A percentile compares a stretch with the other conserved stretches of the same genome.
phyloP scores from a whole-genome alignment of 2,797 vertebrate genomes.

The Pipistrellus kuhlii region DNA sequence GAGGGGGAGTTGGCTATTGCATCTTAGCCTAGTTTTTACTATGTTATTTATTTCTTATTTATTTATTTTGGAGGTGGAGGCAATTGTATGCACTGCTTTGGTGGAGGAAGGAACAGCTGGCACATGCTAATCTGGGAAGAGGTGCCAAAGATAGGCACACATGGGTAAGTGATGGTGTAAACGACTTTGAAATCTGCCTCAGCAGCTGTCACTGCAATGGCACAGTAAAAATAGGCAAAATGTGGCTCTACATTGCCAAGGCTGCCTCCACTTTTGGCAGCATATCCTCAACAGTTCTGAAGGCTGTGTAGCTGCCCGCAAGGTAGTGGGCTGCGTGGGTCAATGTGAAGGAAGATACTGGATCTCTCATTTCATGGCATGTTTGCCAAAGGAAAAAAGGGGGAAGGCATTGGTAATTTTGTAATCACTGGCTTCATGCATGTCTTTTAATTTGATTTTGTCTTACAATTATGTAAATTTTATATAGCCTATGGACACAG shows the following conservation, averaged over 20 bases:
- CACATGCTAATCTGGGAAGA: constrained; percentile 86
- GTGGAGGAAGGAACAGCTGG: constrained; percentile 86
- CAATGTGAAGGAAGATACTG: not conserved
- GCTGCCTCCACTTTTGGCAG: constrained; percentile 81
- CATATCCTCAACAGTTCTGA: not conserved
- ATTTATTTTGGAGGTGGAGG: constrained; percentile 80
- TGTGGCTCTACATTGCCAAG: constrained; percentile 80
- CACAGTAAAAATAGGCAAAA: constrained; percentile 82
- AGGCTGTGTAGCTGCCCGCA: constrained; percentile 50
- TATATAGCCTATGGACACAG: not conserved
- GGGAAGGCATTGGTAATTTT: not conserved
- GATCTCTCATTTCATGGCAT: not conserved
- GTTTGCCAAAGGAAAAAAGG: constrained; percentile 47
- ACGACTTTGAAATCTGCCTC: constrained; percentile 86
- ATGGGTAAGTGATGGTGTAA: constrained; percentile 75
- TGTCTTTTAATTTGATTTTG: constrained; percentile 69
- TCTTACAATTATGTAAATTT: constrained; percentile 21
- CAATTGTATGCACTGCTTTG: constrained; percentile 63
- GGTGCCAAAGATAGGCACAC: constrained; percentile 85
- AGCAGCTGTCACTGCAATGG: constrained; percentile 87
- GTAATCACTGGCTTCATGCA: not conserved
- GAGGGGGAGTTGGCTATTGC: not conserved
- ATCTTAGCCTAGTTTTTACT: constrained; percentile 62
- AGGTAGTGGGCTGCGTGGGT: not conserved
- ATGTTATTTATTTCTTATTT: constrained; percentile 77